These are phyloP conservation scores for Carterocephalus palaemon DNA, from an alignment of 2,888 invertebrate genomes.

Conservation along the genomic window DNA sequence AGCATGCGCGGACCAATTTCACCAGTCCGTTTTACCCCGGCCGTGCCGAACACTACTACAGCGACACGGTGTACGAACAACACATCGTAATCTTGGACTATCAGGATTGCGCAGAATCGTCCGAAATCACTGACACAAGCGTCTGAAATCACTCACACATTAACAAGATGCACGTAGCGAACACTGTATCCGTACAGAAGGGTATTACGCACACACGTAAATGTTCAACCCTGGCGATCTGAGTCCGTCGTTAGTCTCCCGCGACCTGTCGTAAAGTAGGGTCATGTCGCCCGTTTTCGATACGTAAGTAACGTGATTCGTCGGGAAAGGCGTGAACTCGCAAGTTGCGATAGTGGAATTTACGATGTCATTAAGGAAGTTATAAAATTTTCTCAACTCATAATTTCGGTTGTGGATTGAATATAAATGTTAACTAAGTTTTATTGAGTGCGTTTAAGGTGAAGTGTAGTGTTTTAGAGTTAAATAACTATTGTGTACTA, in stretches of 20 bases:
- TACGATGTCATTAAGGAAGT: slow-evolving; percentile 15
- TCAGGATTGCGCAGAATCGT: slow-evolving; percentile 38
- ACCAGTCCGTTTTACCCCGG: slow-evolving; percentile 45
- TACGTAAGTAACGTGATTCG: slow-evolving; percentile 22
- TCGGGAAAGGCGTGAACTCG: slow-evolving; percentile 30
- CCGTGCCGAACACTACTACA: slow-evolving; percentile 49
- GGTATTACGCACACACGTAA: slow-evolving; percentile 49
- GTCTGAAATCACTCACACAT: slow-evolving; percentile 52
- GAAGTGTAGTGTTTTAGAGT: slow-evolving; percentile 32
- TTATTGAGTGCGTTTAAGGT: slow-evolving; percentile 22
- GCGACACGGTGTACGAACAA: slow-evolving; percentile 49
- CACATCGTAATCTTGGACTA: slow-evolving; percentile 42
- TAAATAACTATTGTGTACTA: slow-evolving; percentile 17
- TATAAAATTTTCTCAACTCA: slow-evolving; percentile 4
- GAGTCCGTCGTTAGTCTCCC: slow-evolving; percentile 54
- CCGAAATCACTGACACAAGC: slow-evolving; percentile 50
- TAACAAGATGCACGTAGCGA: slow-evolving; percentile 26
- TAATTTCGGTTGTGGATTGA: slow-evolving; percentile 26
- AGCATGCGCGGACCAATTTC: slow-evolving; percentile 49
- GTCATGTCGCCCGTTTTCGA: slow-evolving; percentile 13
- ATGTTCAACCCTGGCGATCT: slow-evolving; percentile 52
- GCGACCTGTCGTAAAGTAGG: slow-evolving; percentile 26
- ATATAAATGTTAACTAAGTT: slow-evolving; percentile 27
- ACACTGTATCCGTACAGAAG: slow-evolving; percentile 37
- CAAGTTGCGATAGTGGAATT: slow-evolving; percentile 24